Conservation (phyloP, 2,113 vertebrate species). For the Python bivittatus region DNA sequence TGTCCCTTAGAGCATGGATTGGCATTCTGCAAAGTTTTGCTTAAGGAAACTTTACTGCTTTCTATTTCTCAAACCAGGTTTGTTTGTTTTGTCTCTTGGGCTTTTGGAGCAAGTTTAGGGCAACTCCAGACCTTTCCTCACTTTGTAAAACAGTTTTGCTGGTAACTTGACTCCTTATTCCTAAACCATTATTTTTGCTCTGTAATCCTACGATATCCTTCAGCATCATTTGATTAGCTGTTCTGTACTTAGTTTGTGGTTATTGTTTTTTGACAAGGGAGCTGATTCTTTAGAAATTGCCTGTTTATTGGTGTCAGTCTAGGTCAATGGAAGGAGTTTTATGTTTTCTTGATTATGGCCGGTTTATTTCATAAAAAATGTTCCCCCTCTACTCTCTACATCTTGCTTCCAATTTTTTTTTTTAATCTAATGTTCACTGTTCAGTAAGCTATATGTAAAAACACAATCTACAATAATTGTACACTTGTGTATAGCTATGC, state of each 20-base stretch:
- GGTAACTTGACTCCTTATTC: conserved; percentile 47
- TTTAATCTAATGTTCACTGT: conserved; percentile 37
- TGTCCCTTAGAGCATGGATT: neutral
- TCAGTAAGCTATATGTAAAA: conserved; percentile 26
- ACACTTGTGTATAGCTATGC: neutral
- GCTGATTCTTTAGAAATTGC: conserved; percentile 72
- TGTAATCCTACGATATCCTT: conserved; percentile 61
- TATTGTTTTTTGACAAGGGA: conserved; percentile 70
- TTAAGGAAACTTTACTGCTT: neutral
- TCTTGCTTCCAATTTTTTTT: conserved; percentile 30
- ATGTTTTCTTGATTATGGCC: conserved; percentile 51
- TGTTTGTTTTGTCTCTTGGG: neutral
- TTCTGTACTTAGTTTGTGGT: conserved; percentile 59
- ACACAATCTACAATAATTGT: neutral
- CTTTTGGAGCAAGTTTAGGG: conserved; percentile 28
- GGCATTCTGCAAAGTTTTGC: neutral
- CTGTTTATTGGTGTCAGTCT: conserved; percentile 66
- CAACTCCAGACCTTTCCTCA: conserved; percentile 36
- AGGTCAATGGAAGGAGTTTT: conserved; percentile 54
- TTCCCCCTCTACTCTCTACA: conserved; percentile 35
- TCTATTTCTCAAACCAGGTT: conserved; percentile 6
- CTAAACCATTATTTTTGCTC: conserved; percentile 57
- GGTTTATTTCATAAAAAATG: conserved; percentile 48
- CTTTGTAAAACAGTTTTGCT: conserved; percentile 48
- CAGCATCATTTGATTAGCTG: conserved; percentile 64